Evolutionary conservation across 2,888 invertebrate species (phyloP).

Genomic region (Drosophila formosana): DNA sequence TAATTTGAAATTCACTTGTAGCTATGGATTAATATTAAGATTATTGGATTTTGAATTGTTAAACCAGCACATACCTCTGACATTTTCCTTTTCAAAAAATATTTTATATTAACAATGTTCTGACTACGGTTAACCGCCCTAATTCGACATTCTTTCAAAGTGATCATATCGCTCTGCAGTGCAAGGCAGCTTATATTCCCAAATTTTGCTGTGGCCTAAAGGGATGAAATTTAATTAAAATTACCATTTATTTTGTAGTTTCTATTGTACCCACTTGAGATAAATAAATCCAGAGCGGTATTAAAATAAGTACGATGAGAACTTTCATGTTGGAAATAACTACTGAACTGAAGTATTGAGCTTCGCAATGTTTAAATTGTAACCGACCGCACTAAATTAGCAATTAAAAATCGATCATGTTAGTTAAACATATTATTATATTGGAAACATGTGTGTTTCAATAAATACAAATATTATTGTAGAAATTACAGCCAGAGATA

Average conservation of each 20-base stretch:
- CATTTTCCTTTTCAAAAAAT: neutral
- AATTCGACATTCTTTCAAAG: neutral
- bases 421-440: too few species aligned
- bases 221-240: neutral
- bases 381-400: neutral
- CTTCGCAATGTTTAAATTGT: too few species aligned
- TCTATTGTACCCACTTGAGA: too few species aligned
- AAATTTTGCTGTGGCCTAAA: neutral
- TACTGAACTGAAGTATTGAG: too few species aligned
- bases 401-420: neutral
- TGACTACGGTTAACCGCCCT: neutral
- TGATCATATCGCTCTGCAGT: neutral
- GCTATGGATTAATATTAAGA: neutral
- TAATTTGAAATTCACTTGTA: neutral
- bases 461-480: too few species aligned
- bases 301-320: too few species aligned
- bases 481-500: constrained; percentile 8
- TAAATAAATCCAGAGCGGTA: too few species aligned
- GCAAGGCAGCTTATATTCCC: neutral
- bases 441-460: neutral
- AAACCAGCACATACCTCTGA: neutral
- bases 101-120: neutral
- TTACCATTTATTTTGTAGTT: too few species aligned
- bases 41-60: neutral
- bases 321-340: too few species aligned